Conservation (phyloP, 64 coral and sea anemone species). For the Anthopleura sola region DNA sequence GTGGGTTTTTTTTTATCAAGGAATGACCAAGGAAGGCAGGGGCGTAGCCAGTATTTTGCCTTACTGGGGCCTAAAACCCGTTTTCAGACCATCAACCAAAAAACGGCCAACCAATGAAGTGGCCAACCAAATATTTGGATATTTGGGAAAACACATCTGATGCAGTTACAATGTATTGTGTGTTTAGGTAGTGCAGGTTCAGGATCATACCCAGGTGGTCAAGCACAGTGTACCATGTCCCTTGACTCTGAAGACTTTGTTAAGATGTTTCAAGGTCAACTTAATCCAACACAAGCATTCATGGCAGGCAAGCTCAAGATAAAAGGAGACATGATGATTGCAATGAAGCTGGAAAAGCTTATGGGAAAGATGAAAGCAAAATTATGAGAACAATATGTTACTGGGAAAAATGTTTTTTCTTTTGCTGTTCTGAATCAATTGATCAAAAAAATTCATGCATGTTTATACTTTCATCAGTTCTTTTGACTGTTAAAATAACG, state of each 20-base stretch:
- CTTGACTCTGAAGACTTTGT: constrained; percentile 80
- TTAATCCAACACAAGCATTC: constrained; percentile 78
- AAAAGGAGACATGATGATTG: constrained; percentile 73
- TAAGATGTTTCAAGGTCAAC: constrained; percentile 81
- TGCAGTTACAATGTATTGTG: background rate
- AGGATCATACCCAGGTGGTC: constrained; percentile 49
- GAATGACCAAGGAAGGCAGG: too few relatives aligned
- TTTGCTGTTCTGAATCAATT: too few relatives aligned
- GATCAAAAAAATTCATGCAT: too few relatives aligned
- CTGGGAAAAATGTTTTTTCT: too few relatives aligned
- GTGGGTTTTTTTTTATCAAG: too few relatives aligned
- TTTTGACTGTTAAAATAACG: too few relatives aligned
- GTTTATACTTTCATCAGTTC: too few relatives aligned
- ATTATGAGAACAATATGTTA: constrained; percentile 22
- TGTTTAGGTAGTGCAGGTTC: constrained; percentile 60
- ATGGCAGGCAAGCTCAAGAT: constrained; percentile 81
- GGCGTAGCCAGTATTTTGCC: too few relatives aligned
- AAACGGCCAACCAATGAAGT: too few relatives aligned
- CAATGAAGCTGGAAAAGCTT: constrained; percentile 83
- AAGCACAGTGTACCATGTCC: constrained; percentile 54
- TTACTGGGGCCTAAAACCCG: too few relatives aligned
- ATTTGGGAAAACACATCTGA: background rate
- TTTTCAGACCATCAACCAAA: too few relatives aligned
- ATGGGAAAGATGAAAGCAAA: constrained; percentile 85
- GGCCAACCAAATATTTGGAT: too few relatives aligned